phyloP scores from a whole-genome alignment of 2,797 vertebrate genomes.

The Artibeus jamaicensis region DNA sequence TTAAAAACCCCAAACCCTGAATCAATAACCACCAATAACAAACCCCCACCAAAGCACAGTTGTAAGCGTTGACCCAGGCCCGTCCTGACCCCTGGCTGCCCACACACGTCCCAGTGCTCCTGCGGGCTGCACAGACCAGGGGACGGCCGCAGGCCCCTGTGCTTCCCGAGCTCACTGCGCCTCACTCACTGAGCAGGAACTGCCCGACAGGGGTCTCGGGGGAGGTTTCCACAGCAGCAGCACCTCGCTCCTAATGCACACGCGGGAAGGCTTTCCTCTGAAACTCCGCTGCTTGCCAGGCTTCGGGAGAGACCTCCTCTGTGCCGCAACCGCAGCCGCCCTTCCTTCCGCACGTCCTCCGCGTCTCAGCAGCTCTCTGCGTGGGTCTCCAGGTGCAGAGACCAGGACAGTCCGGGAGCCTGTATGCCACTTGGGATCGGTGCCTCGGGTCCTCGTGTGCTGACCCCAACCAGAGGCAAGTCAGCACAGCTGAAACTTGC shows the following conservation, averaged over 20 bases:
- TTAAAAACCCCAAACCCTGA: background rate
- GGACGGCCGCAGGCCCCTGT: rapidly evolving
- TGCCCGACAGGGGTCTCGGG: background rate
- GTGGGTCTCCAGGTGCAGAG: background rate
- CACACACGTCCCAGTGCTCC: background rate
- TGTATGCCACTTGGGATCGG: rapidly evolving
- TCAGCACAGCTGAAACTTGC: rapidly evolving
- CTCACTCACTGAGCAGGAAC: background rate
- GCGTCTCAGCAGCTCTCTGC: background rate
- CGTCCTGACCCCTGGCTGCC: background rate
- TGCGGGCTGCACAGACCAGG: background rate
- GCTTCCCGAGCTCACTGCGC: rapidly evolving
- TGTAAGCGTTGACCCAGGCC: background rate
- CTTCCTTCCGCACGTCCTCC: background rate
- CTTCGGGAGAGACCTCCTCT: background rate
- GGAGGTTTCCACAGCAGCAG: rapidly evolving
- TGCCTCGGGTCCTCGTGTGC: background rate
- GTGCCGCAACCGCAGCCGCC: background rate
- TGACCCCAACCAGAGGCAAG: background rate
- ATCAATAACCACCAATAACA: background rate
- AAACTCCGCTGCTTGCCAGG: background rate
- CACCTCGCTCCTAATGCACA: background rate
- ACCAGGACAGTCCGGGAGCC: background rate
- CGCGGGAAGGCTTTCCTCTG: background rate
- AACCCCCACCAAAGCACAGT: no score